Evolutionary conservation across 2,888 invertebrate genomes (phyloP), one percentile per base, ranked within the genome.

Genomic region (Pristionchus maxplancki): DNA sequence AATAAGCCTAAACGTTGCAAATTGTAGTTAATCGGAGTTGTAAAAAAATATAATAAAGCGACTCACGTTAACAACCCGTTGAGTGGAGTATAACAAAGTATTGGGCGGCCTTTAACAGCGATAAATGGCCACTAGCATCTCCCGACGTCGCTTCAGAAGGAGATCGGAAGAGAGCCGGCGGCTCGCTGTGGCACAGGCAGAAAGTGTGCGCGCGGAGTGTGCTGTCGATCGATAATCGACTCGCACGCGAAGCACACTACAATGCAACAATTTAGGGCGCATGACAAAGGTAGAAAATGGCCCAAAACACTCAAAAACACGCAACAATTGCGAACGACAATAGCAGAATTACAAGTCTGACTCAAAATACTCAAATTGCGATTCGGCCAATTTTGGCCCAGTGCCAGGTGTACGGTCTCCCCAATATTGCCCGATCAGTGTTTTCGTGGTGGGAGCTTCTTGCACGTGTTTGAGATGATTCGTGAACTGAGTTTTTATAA

Each of bases 31-130:
- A 78, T 9, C 11, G 11, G 44, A 44, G 44, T 9, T 44, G 44
- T 6, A 44, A 44, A 1, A 83, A 24, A 0, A 50, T 20, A 50
- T 31, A 81, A 81, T 17, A 83, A 20, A 37, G 28, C 6, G n/a
- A 53, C 82, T 31, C 34, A 83, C 82, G 53, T 83, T 53, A 83
- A 83, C 82, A 53, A 83, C 82, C 82, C 82, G 82, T 83, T 34
- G 82, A 83, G 82, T 83, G 82, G 82, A 83, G 31, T 53, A 83
- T 53, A 83, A 83, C 53, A 53, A 83, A 24, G 31, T 53, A 53
- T 28, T 20, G 82, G 34, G 82, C 31, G 44, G 34, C 5, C 78
- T 48, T 78, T 17, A 78, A 34, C 44, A 78, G 37, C 44, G 78
- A 31, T 9, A 50, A 20, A 17, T 53, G 50, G 15, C 82, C 28